A percentile compares a stretch with the other conserved stretches of the same genome.
phyloP scores from a whole-genome alignment of 2,113 vertebrate genomes.

The Varanus komodoensis region DNA sequence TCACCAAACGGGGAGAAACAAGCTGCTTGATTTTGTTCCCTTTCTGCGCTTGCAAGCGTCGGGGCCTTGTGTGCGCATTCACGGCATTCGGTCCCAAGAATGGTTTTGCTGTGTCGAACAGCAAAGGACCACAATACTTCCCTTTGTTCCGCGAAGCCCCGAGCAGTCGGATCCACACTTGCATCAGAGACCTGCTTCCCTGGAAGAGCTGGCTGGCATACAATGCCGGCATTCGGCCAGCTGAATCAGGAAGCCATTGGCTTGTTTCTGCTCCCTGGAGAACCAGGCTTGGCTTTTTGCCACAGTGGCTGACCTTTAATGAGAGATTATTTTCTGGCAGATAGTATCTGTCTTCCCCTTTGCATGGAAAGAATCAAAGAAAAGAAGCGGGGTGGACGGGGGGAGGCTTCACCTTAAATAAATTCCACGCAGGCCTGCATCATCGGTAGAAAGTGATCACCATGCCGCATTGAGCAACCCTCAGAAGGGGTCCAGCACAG shows the following conservation, averaged over 20 bases:
- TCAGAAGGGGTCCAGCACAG: neutral
- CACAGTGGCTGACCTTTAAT: conserved; percentile 60
- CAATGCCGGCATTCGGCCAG: neutral
- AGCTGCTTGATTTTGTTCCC: conserved; percentile 53
- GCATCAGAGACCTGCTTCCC: neutral
- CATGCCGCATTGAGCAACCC: neutral
- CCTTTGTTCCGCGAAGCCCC: conserved; percentile 36
- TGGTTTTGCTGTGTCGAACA: conserved; percentile 49
- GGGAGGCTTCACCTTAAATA: neutral
- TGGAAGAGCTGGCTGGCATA: accelerated
- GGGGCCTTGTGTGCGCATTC: neutral
- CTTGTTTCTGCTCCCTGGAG: accelerated
- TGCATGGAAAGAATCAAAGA: neutral
- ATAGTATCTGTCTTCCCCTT: conserved; percentile 56
- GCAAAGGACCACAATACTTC: conserved; percentile 3
- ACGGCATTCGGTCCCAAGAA: conserved; percentile 31
- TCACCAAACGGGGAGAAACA: conserved; percentile 40
- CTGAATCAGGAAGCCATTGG: neutral
- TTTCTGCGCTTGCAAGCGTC: conserved; percentile 56
- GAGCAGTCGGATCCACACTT: conserved; percentile 5
- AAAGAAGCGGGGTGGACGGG: neutral
- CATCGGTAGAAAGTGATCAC: neutral
- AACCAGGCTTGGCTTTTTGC: conserved; percentile 46
- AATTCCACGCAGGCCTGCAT: neutral
- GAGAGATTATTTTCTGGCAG: conserved; percentile 60